Percentiles rank a stretch among this genome's conserved stretches.
phyloP scores from a whole-genome alignment of 2,888 invertebrate species.

The Odontocerum albicorne region DNA sequence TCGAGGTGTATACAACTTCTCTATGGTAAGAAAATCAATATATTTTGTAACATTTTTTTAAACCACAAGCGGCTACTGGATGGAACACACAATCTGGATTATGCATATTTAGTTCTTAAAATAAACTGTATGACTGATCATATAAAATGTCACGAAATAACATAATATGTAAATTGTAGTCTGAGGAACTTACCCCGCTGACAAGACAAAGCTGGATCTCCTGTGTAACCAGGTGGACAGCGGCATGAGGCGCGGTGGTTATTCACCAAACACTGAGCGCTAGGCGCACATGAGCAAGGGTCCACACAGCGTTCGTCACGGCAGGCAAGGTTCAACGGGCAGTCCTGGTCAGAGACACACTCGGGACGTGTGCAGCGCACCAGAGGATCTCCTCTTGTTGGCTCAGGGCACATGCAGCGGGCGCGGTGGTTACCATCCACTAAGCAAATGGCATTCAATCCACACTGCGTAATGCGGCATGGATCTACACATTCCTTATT shows the following conservation, averaged over 20 bases:
- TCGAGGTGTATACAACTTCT: too few species aligned
- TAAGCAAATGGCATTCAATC: constrained; percentile 74
- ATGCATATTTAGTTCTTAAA: too few species aligned
- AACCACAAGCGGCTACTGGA: too few species aligned
- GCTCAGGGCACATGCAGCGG: constrained; percentile 74
- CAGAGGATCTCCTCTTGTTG: constrained; percentile 78
- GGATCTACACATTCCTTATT: constrained; percentile 80
- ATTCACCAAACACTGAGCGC: constrained; percentile 74
- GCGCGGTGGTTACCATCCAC: constrained; percentile 76
- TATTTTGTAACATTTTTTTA: too few species aligned
- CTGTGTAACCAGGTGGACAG: constrained; percentile 80
- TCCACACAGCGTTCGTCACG: constrained; percentile 75
- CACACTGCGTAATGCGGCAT: constrained; percentile 79
- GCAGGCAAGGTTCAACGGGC: constrained; percentile 78
- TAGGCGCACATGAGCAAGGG: constrained; percentile 82
- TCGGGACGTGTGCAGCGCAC: constrained; percentile 76
- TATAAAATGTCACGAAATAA: too few species aligned
- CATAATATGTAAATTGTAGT: not conserved
- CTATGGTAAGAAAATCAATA: too few species aligned
- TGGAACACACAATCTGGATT: too few species aligned
- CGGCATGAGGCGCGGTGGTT: constrained; percentile 78
- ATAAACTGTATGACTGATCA: too few species aligned
- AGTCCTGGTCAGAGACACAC: constrained; percentile 75
- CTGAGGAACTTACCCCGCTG: constrained; percentile 51
- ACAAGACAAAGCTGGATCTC: constrained; percentile 74